These are phyloP conservation scores for Notothenia coriiceps DNA, from an alignment of 2,113 vertebrate species.

Conservation along the genomic window DNA sequence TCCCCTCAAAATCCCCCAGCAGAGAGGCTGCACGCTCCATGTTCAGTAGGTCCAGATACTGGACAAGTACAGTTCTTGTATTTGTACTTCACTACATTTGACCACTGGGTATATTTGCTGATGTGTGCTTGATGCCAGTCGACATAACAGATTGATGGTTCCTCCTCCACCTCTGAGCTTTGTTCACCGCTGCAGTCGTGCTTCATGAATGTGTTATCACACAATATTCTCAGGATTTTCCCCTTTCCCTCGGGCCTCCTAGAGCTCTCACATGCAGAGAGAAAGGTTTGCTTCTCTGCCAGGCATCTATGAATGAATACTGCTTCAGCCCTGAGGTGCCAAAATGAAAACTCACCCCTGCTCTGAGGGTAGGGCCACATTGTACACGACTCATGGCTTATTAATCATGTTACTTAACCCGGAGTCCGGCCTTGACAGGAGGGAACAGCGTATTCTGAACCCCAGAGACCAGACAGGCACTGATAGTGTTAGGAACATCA, in stretches of 20 bases:
- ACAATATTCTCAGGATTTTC: conserved; percentile 36
- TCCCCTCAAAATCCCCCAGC: no score
- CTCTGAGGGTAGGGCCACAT: conserved; percentile 17
- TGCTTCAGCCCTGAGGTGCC: conserved; percentile 31
- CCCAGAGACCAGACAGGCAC: conserved; percentile 8
- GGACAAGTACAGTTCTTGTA: no score
- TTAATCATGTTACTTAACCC: conserved; percentile 56
- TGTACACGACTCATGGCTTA: conserved; percentile 27
- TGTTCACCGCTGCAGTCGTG: conserved; percentile 1
- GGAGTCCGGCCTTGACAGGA: conserved; percentile 7
- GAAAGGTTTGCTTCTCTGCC: conserved; percentile 6
- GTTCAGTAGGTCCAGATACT: no score
- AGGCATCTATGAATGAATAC: conserved; percentile 33
- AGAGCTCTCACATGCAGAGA: not conserved
- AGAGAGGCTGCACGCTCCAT: no score
- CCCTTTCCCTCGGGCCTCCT: conserved; percentile 1
- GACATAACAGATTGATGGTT: not conserved
- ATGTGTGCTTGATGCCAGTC: not conserved
- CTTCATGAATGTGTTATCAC: conserved; percentile 9
- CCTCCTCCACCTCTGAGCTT: conserved; percentile 11
- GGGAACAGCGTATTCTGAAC: conserved; percentile 48
- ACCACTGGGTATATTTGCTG: no score
- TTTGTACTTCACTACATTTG: no score
- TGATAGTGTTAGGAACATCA: conserved; percentile 40
- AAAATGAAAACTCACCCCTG: conserved; percentile 55